A percentile compares a stretch with the other conserved stretches of the same genome.
Conservation (phyloP, 2,888 invertebrate genomes). For the Allophyes oxyacanthae region DNA sequence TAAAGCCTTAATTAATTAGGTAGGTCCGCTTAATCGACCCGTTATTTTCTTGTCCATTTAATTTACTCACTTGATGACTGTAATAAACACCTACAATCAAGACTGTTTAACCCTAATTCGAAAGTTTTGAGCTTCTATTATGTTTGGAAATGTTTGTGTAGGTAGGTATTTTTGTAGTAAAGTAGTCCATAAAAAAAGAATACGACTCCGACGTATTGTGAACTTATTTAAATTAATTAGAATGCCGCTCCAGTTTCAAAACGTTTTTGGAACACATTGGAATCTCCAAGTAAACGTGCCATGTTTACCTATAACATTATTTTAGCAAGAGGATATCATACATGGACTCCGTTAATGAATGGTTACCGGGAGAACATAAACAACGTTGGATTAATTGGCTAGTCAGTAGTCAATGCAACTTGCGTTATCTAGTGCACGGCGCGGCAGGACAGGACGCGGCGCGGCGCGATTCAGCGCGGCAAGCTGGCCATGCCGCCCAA, state of each 20-base stretch:
- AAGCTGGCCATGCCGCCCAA: conserved; percentile 59
- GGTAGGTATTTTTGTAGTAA: conserved; percentile 42
- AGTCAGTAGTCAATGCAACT: conserved; percentile 58
- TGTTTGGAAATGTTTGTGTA: conserved; percentile 43
- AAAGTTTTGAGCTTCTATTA: conserved; percentile 64
- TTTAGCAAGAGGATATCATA: conserved; percentile 23
- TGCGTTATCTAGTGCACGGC: conserved; percentile 40
- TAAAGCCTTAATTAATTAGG: conserved; percentile 80
- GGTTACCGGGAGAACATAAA: conserved; percentile 57
- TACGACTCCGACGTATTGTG: conserved; percentile 38
- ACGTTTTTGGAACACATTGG: conserved; percentile 13
- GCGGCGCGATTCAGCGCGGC: conserved; percentile 35
- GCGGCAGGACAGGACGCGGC: conserved; percentile 35
- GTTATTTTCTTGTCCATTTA: conserved; percentile 77
- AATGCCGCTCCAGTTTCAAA: conserved; percentile 15
- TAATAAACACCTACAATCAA: conserved; percentile 77
- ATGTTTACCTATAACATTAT: conserved; percentile 10
- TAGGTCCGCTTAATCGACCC: conserved; percentile 74
- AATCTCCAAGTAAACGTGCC: conserved; percentile 6
- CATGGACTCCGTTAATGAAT: conserved; percentile 36
- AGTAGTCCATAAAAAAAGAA: conserved; percentile 45
- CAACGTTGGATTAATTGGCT: conserved; percentile 64
- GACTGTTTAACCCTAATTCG: conserved; percentile 71
- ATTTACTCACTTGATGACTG: conserved; percentile 76
- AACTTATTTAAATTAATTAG: conserved; percentile 38